A percentile compares a stretch with the other conserved stretches of the same genome.
phyloP scores from a whole-genome alignment of 2,113 vertebrate species.

The Benitochromis conjunctus region DNA sequence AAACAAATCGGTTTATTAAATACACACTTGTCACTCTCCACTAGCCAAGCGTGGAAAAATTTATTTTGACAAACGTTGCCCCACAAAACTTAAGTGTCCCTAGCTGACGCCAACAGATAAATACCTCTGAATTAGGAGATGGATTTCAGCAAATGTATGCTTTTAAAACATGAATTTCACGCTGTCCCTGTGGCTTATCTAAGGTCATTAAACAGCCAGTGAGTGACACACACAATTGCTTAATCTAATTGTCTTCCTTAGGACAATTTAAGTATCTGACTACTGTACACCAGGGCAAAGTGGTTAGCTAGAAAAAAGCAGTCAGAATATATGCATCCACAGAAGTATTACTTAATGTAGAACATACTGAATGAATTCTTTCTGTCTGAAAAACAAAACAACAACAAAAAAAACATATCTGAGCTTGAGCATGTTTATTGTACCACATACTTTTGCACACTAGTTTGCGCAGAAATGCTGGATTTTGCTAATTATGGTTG shows the following conservation, averaged over 20 bases:
- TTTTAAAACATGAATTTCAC: slow-evolving; percentile 77
- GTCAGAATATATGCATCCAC: slow-evolving; percentile 19
- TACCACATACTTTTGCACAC: not conserved
- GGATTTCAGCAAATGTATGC: slow-evolving; percentile 71
- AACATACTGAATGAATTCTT: not conserved
- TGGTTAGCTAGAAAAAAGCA: not conserved
- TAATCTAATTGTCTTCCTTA: slow-evolving; percentile 76
- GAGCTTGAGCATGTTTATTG: not conserved
- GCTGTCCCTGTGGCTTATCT: slow-evolving; percentile 79
- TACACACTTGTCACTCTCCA: slow-evolving; percentile 76
- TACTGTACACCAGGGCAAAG: slow-evolving; percentile 61
- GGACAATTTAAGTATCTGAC: slow-evolving; percentile 70
- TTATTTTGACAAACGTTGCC: slow-evolving; percentile 88
- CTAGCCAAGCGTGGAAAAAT: slow-evolving; percentile 74
- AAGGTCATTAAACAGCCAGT: slow-evolving; percentile 85
- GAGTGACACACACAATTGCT: slow-evolving; percentile 85
- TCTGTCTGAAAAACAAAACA: not conserved
- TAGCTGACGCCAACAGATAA: slow-evolving; percentile 80
- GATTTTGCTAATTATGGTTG: slow-evolving; percentile 10
- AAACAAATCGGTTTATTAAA: slow-evolving; percentile 86
- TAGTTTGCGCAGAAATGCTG: not conserved
- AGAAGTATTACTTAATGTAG: not conserved
- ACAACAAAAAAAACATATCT: not conserved
- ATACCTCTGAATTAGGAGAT: slow-evolving; percentile 76
- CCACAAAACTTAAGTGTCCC: slow-evolving; percentile 75